These are phyloP conservation scores for Cyanistes caeruleus DNA, from an alignment of 2,113 vertebrate species.

Conservation along the genomic window DNA sequence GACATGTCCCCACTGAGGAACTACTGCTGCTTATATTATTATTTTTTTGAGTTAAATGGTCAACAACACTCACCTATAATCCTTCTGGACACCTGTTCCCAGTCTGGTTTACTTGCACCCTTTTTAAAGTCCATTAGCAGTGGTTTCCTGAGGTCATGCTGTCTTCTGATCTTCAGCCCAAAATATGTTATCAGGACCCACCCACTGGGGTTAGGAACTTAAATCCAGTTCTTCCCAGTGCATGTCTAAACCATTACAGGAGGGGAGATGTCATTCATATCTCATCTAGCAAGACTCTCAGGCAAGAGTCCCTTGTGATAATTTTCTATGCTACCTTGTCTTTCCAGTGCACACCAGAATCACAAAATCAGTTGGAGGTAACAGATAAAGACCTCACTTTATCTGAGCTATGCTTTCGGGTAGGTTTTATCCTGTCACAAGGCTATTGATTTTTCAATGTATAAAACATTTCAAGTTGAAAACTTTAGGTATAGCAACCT, in stretches of 20 bases:
- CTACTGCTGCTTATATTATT: background rate
- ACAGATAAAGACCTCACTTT: background rate
- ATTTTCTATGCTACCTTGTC: background rate
- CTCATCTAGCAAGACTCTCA: background rate
- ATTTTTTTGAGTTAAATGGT: background rate
- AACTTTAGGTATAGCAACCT: background rate
- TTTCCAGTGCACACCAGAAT: background rate
- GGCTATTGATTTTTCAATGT: background rate
- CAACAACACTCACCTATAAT: background rate
- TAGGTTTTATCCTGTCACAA: background rate
- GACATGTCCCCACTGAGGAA: fast-evolving
- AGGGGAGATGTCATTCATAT: background rate
- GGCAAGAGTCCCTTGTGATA: background rate
- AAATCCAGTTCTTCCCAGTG: background rate
- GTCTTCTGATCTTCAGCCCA: background rate
- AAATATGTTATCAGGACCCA: background rate
- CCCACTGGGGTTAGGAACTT: background rate
- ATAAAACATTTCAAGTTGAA: background rate
- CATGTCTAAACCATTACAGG: background rate
- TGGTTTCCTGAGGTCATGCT: background rate
- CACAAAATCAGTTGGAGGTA: background rate
- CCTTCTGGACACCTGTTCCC: background rate
- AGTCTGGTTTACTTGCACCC: background rate
- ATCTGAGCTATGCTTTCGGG: fast-evolving
- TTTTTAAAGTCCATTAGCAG: background rate